Conservation (phyloP, 2,797 vertebrate species). For the Halcyon badia region DNA sequence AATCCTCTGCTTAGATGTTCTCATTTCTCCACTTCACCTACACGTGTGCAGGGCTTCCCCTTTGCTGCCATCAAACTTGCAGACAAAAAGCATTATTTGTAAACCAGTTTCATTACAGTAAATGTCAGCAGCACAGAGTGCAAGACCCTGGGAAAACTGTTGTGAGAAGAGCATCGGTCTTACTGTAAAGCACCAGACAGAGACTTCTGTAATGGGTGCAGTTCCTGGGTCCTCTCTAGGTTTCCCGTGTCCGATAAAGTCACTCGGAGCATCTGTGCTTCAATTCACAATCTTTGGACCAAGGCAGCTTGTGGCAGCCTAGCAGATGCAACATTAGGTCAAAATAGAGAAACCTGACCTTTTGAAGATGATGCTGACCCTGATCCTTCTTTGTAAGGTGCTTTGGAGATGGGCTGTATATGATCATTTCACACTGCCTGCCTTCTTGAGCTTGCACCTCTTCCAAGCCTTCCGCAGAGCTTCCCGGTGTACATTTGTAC, state of each 20-base stretch:
- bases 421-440: background rate
- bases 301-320: background rate
- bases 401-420: background rate
- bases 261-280: background rate
- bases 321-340: background rate
- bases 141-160: background rate
- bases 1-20: background rate
- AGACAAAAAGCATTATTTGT: background rate
- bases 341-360: background rate
- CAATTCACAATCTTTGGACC: background rate
- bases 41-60: background rate
- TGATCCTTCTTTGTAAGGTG: background rate
- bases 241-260: background rate
- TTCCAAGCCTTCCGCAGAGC: background rate
- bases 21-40: slow-evolving; percentile 25
- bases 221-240: background rate
- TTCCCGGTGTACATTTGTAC: background rate
- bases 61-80: background rate
- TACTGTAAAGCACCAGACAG: background rate
- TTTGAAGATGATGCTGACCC: background rate
- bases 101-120: background rate
- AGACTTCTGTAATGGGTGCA: background rate
- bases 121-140: background rate
- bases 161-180: background rate
- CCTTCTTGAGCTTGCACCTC: background rate